Evolutionary conservation across 53 echinoderm and acorn worm genomes (phyloP).

Genomic region (Stichopus horrens): DNA sequence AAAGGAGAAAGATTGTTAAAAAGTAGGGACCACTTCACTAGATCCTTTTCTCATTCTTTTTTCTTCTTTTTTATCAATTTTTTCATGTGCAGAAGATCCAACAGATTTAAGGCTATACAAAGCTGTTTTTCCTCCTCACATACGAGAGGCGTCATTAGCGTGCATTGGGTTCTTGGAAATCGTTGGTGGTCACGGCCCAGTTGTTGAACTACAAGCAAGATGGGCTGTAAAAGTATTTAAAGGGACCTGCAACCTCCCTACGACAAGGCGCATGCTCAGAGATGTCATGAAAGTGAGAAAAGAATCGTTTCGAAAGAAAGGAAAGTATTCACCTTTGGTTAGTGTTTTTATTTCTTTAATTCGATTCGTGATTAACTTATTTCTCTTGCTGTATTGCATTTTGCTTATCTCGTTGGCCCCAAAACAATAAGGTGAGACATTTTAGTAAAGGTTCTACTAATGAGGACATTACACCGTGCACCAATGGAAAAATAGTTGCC

Average conservation of each 20-base stretch:
- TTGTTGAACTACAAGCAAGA: not conserved
- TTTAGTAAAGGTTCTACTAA: too few relatives aligned
- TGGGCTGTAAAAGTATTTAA: not conserved
- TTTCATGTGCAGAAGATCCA: not conserved
- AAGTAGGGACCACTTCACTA: too few relatives aligned
- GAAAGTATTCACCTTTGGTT: not conserved
- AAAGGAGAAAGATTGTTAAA: too few relatives aligned
- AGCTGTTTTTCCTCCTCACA: not conserved
- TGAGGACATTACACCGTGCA: too few relatives aligned
- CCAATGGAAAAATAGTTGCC: too few relatives aligned
- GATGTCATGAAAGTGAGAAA: not conserved
- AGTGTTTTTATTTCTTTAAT: not conserved
- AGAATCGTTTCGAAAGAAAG: not conserved
- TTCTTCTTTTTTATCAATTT: not conserved
- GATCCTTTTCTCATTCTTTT: too few relatives aligned
- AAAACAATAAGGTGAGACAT: too few relatives aligned
- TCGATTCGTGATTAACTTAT: too few relatives aligned
- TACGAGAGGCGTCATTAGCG: not conserved
- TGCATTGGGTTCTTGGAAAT: not conserved
- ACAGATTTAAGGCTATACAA: not conserved
- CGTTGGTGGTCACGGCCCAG: not conserved
- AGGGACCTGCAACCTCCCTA: not conserved
- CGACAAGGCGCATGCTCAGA: not conserved
- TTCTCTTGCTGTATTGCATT: too few relatives aligned
- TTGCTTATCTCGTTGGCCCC: too few relatives aligned